phyloP scores from a whole-genome alignment of 2,888 invertebrate species.

The Anarsia innoxiella region DNA sequence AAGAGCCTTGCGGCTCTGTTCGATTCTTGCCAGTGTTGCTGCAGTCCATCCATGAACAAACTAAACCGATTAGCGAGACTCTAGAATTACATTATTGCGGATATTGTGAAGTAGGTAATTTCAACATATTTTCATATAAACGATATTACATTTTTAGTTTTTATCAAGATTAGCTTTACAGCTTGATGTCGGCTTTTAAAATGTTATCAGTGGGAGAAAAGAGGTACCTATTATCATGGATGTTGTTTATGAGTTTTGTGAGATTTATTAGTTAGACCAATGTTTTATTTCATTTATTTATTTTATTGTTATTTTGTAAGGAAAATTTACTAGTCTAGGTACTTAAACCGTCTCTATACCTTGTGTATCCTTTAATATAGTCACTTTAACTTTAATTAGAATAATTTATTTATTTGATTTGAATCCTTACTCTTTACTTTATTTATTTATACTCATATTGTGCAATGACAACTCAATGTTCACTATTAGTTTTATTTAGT shows the following conservation, averaged over 20 bases:
- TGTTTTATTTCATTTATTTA: conserved; percentile 38
- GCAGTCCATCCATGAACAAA: conserved; percentile 67
- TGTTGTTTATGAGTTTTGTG: conserved; percentile 54
- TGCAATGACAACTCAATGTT: conserved; percentile 53
- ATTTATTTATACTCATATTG: conserved; percentile 55
- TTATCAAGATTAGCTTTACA: conserved; percentile 65
- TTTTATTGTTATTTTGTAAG: conserved; percentile 38
- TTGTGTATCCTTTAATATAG: conserved; percentile 52
- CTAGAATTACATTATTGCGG: conserved; percentile 53
- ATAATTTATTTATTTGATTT: conserved; percentile 38
- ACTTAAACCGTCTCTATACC: conserved; percentile 30
- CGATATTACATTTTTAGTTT: conserved; percentile 63
- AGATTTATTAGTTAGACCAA: conserved; percentile 44
- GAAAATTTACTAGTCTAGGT: conserved; percentile 34
- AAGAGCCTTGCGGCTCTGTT: conserved; percentile 41
- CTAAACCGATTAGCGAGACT: conserved; percentile 51
- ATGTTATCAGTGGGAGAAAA: conserved; percentile 69
- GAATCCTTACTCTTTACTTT: conserved; percentile 40
- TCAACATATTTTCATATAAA: conserved; percentile 59
- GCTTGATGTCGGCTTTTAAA: conserved; percentile 72
- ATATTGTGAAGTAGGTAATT: conserved; percentile 50
- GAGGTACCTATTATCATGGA: conserved; percentile 70
- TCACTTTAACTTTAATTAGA: conserved; percentile 31
- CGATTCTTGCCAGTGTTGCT: conserved; percentile 66
- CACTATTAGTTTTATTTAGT: conserved; percentile 54